Percentiles rank a stretch among this genome's conserved stretches.
phyloP scores from a whole-genome alignment of 2,888 invertebrate genomes.

The Caenorhabditis drosophilae region DNA sequence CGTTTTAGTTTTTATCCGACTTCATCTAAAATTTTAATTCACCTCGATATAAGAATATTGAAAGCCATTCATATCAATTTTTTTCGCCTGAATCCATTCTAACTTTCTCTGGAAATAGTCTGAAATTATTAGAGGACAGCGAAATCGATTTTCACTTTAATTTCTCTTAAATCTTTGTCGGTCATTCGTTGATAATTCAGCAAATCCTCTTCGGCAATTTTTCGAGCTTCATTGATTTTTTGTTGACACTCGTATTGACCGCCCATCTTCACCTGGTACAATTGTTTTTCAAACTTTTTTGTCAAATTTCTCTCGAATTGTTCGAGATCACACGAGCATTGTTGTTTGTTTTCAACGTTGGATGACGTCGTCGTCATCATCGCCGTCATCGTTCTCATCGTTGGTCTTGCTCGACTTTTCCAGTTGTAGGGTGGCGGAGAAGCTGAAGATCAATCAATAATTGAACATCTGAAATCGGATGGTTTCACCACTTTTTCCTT shows the following conservation, averaged over 20 bases:
- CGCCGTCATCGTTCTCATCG: neutral
- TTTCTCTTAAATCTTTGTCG: constrained; percentile 28
- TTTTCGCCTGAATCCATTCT: constrained; percentile 22
- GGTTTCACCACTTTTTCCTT: too few relatives aligned
- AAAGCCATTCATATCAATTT: too few relatives aligned
- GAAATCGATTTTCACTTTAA: constrained; percentile 22
- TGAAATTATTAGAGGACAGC: neutral
- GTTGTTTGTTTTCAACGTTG: too few relatives aligned
- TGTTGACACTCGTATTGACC: constrained; percentile 14
- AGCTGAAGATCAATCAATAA: too few relatives aligned
- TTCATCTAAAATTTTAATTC: too few relatives aligned
- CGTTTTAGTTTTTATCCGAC: too few relatives aligned
- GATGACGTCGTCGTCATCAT: too few relatives aligned
- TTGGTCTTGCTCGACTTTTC: neutral
- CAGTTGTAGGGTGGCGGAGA: neutral
- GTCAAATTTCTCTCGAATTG: constrained; percentile 1
- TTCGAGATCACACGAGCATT: constrained; percentile 5
- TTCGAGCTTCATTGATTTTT: constrained; percentile 9
- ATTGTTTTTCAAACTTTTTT: constrained; percentile 18
- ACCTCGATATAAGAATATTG: too few relatives aligned
- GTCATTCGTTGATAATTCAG: constrained; percentile 25
- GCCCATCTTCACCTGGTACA: constrained; percentile 30
- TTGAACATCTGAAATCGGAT: too few relatives aligned
- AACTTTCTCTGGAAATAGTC: constrained; percentile 20
- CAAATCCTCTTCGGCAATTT: constrained; percentile 25